Evolutionary conservation across 2,113 vertebrate genomes (phyloP), one percentile per base, ranked within the genome.

Genomic region (Elachura formosa): DNA sequence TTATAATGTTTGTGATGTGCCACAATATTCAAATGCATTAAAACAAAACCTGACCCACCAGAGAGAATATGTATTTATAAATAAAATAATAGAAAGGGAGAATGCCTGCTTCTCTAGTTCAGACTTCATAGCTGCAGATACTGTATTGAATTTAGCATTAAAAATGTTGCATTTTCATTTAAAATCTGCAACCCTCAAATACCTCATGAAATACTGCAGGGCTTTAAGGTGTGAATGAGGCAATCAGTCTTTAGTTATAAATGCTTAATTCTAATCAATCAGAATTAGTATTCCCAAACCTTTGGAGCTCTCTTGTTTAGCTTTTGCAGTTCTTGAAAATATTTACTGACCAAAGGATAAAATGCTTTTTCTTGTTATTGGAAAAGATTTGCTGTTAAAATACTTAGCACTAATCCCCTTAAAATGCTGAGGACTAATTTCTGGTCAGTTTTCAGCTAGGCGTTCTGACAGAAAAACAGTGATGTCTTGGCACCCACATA

Each of bases 201-300:
- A 68, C 31, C 36, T 86, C 29, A 45, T 71, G 55, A 96, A 94
- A 95, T 87, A 46, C 67, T 73, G 26, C 51, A 86, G 28, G 67
- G 94, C 31, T 83, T 49, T 54, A 36, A 95, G 46, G 61, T 22
- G 25, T 79, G 33, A 91, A 64, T 73, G 34, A 94, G 87, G 26
- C 59, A 93, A 89, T 87, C 38, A 23, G 62, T 77, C 58, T 61
- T 77, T 84, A 55, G 51, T 89, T 86, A 85, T 20, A 68, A 63
- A 54, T 74, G 20, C 81, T 95, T 93, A 89, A 90, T 84, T 79
- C 61, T 93, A 62, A 87, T 87, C 55, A 67, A 36, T 77, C 75
- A 62, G 48, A 36, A 64, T 69, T 78, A 83, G 31, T 72, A 88
- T 68, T 94, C 86, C 77, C 83, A 90, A 93, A 78, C 48, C 48